Evolutionary conservation across 2,797 vertebrate genomes (phyloP).

Genomic region (Netta rufina): DNA sequence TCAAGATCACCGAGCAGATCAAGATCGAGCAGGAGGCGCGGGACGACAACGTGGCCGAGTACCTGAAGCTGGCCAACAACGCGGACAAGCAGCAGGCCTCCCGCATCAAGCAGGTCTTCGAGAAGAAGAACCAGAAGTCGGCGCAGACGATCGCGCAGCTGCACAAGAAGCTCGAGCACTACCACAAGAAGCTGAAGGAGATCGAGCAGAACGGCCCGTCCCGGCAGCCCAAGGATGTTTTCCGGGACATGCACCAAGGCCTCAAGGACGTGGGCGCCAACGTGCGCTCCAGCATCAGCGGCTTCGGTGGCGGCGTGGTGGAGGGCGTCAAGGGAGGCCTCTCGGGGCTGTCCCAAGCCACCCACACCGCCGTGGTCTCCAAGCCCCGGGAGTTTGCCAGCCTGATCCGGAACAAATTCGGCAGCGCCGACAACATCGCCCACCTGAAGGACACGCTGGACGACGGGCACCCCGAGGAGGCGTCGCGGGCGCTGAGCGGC

Average conservation of each 20-base stretch:
- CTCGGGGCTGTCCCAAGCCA: constrained; percentile 89
- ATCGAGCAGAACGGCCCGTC: constrained; percentile 96
- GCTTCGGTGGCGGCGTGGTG: constrained; percentile 95
- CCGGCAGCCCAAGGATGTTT: constrained; percentile 95
- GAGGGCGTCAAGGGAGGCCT: constrained; percentile 95
- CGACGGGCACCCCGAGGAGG: constrained; percentile 86
- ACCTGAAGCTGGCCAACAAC: constrained; percentile 96
- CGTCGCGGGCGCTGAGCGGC: constrained; percentile 89
- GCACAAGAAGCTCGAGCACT: constrained; percentile 98
- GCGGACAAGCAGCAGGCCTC: constrained; percentile 96
- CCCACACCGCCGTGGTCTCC: constrained; percentile 93
- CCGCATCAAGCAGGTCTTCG: constrained; percentile 98
- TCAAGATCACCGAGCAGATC: constrained; percentile 99
- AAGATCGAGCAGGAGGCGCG: constrained; percentile 97
- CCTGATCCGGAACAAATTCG: constrained; percentile 97
- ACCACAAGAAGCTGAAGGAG: constrained; percentile 95
- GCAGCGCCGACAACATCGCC: constrained; percentile 96
- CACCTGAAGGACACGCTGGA: constrained; percentile 94
- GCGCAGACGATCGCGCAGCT: constrained; percentile 96
- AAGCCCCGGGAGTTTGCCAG: constrained; percentile 96
- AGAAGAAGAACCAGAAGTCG: constrained; percentile 99
- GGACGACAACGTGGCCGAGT: constrained; percentile 96
- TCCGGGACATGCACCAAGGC: constrained; percentile 98
- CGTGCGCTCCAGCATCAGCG: constrained; percentile 94
- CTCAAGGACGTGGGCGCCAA: constrained; percentile 96